Evolutionary conservation across 2,113 vertebrate species (phyloP).

Genomic region (Triplophysa rosa): DNA sequence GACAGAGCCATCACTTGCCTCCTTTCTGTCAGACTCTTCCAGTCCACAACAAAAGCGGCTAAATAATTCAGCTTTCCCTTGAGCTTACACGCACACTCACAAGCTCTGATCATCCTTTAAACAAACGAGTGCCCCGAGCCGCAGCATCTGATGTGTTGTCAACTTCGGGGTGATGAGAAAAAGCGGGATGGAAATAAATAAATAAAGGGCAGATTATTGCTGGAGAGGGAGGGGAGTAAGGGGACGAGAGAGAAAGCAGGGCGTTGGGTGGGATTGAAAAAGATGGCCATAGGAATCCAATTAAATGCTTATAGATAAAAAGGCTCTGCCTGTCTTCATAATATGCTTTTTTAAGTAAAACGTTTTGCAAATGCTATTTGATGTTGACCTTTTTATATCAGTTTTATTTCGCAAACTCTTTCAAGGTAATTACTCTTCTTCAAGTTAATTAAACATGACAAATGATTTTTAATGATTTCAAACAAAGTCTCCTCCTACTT

Average conservation of each 20-base stretch:
- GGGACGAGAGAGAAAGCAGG: not conserved
- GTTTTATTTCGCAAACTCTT: not conserved
- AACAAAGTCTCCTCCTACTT: too few species aligned
- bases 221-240: not conserved
- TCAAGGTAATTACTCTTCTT: too few species aligned
- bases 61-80: constrained; percentile 45
- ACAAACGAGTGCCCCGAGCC: constrained; percentile 26
- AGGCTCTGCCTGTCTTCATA: too few species aligned
- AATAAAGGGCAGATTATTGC: constrained; percentile 23
- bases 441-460: too few species aligned
- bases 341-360: not conserved
- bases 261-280: not conserved
- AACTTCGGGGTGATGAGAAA: not conserved
- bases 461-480: too few species aligned
- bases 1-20: constrained; percentile 38
- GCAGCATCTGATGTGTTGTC: constrained; percentile 16
- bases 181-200: not conserved
- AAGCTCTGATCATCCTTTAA: constrained; percentile 39
- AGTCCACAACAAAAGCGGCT: constrained; percentile 36
- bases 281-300: not conserved
- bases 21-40: constrained; percentile 23
- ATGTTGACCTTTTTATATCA: not conserved
- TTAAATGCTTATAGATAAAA: not conserved
- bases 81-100: constrained; percentile 25
- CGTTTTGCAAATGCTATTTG: not conserved